Evolutionary conservation across 2,113 vertebrate species (phyloP).

Genomic region (Pomatostomus ruficeps): DNA sequence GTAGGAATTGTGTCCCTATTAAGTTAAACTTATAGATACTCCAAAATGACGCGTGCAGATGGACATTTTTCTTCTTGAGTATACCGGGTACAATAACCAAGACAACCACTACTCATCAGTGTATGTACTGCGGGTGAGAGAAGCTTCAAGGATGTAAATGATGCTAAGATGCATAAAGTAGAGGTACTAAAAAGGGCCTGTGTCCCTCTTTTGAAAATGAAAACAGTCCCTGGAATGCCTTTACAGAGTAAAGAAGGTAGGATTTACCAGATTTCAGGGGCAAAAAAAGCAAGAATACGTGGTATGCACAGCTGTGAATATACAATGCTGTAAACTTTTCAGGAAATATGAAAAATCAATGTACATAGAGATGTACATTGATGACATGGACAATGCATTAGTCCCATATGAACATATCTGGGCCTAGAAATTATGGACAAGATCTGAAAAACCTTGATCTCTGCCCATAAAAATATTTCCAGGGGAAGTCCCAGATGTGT

Average conservation of each 20-base stretch:
- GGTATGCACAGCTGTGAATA: neutral
- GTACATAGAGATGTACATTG: neutral
- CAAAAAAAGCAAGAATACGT: neutral
- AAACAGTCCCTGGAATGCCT: neutral
- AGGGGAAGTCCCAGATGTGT: neutral
- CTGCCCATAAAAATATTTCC: neutral
- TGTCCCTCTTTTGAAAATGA: neutral
- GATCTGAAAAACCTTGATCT: neutral
- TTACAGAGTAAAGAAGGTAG: neutral
- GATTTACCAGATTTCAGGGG: neutral
- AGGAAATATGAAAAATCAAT: neutral
- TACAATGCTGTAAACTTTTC: neutral
- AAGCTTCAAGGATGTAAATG: neutral
- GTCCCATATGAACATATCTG: neutral
- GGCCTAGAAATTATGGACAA: neutral
- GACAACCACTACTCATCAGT: neutral
- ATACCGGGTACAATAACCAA: neutral
- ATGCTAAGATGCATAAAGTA: neutral
- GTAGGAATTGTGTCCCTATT: neutral
- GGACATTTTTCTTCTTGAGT: neutral
- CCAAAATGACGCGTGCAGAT: neutral
- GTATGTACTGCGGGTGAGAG: neutral
- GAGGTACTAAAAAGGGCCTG: neutral
- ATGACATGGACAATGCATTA: neutral
- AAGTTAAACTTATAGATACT: neutral